Base-by-base conservation (phyloP, 2,113 vertebrate species). In the Bufo bufo region DNA sequence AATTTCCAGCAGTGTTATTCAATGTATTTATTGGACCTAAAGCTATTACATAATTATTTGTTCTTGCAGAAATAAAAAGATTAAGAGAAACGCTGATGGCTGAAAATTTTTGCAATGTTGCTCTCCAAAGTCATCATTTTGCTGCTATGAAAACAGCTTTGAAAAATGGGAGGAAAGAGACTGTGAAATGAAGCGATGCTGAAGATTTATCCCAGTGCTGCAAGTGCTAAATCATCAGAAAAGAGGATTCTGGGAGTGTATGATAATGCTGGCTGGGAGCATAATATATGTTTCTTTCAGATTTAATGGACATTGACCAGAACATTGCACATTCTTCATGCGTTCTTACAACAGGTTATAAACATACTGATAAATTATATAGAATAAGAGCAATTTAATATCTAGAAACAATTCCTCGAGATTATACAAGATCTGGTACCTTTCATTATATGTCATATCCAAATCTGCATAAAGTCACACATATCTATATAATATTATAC, bases 1-100 rank as follows among this genome's bases (percentile, higher is more conserved):
- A 59, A 81, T 16, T 43, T 16, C 61, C 59, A 61, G 33, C 52
- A 7, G 14, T 80, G 12, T 81, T 81, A 58, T 54, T 80, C 12
- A 43, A 59, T 81, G 56, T 81, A 81, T 43, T 59, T 81, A 81
- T 81, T 59, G 78, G 14, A 61, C 58, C 23, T 58, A 81, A 43
- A 33, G 54, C 54, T 45, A 56, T 81, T 59, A 81, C 54, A 81
- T 81, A 81, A 59, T 45, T 56, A 43, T 81, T 81, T 59, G 43
- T 45, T 81, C 54, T 58, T 61, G 56, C 54, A 81, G 54, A 81
- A 81, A 81, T 58, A 58, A 81, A 81, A 81, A 81, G 78, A 59
- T 81, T 59, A 81, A 45, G 78, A 81, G 78, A 81, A 59, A 81
- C 61, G 78, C 78, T 81, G 78, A 81, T 59, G 78, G 23, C 33